Conservation (phyloP, 2,888 invertebrate species). For the Schrankia costaestrigalis region DNA sequence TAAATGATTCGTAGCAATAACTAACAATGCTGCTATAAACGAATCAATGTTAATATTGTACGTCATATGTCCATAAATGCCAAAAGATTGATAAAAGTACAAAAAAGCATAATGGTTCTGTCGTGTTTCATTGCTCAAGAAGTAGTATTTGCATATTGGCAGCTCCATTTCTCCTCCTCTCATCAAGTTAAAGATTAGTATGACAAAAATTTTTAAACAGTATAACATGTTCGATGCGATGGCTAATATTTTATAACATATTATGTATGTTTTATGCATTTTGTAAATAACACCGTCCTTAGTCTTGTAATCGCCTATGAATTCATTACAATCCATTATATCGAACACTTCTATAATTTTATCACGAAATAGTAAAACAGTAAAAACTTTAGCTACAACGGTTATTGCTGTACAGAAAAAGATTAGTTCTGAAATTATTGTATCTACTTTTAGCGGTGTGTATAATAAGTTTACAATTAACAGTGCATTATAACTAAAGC, state of each 20-base stretch:
- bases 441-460: slow-evolving; percentile 52
- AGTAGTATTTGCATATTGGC: slow-evolving; percentile 63
- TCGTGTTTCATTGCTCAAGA: slow-evolving; percentile 47
- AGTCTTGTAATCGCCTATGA: slow-evolving; percentile 41
- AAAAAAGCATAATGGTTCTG: slow-evolving; percentile 43
- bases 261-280: slow-evolving; percentile 36
- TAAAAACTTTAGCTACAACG: slow-evolving; percentile 49
- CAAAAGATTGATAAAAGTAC: slow-evolving; percentile 54
- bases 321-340: slow-evolving; percentile 49
- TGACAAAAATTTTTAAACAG: slow-evolving; percentile 38
- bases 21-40: slow-evolving; percentile 52
- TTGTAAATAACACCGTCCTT: slow-evolving; percentile 38
- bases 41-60: slow-evolving; percentile 57
- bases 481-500: slow-evolving; percentile 46
- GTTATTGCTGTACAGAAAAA: slow-evolving; percentile 55
- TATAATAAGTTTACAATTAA: slow-evolving; percentile 53
- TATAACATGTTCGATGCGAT: slow-evolving; percentile 41
- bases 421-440: slow-evolving; percentile 54
- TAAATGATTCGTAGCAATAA: slow-evolving; percentile 48
- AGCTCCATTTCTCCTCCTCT: slow-evolving; percentile 40
- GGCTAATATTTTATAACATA: slow-evolving; percentile 37
- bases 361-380: slow-evolving; percentile 47
- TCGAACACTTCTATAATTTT: slow-evolving; percentile 45
- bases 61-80: slow-evolving; percentile 60
- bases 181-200: slow-evolving; percentile 41